These are phyloP conservation scores for Marisa cornuarietis DNA, from an alignment of 1,140 invertebrate genomes.

Conservation along the genomic window DNA sequence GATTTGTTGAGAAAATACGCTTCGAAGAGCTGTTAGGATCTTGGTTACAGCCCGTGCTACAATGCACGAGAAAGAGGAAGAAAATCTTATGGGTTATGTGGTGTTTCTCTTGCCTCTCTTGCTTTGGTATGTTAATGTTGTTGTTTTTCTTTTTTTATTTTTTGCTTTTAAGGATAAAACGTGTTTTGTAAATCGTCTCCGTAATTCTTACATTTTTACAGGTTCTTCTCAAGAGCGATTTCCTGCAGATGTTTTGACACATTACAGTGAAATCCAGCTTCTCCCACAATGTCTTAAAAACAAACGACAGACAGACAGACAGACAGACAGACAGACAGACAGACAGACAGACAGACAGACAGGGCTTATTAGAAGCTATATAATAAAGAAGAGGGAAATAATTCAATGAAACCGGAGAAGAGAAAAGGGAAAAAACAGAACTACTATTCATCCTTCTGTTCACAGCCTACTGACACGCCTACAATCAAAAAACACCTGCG, in stretches of 20 bases:
- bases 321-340: conserved; percentile 6
- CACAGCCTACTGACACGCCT: neutral
- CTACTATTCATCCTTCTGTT: neutral
- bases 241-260: no score
- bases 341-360: neutral
- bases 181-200: neutral
- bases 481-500: neutral
- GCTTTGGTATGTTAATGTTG: neutral
- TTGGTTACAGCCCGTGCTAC: neutral
- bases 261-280: neutral
- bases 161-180: neutral
- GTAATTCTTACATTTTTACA: neutral
- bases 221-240: neutral
- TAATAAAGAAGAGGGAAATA: neutral
- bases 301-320: neutral
- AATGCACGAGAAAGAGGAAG: neutral
- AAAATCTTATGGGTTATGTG: neutral
- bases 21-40: neutral
- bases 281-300: neutral
- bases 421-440: neutral
- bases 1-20: conserved; percentile 15
- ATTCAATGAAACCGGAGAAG: neutral
- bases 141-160: neutral
- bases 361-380: neutral
- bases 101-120: neutral